Percentiles rank a stretch among this genome's conserved stretches.
These are phyloP conservation scores for Trilocha varians DNA, from an alignment of 2,888 invertebrate genomes.

Conservation along the genomic window DNA sequence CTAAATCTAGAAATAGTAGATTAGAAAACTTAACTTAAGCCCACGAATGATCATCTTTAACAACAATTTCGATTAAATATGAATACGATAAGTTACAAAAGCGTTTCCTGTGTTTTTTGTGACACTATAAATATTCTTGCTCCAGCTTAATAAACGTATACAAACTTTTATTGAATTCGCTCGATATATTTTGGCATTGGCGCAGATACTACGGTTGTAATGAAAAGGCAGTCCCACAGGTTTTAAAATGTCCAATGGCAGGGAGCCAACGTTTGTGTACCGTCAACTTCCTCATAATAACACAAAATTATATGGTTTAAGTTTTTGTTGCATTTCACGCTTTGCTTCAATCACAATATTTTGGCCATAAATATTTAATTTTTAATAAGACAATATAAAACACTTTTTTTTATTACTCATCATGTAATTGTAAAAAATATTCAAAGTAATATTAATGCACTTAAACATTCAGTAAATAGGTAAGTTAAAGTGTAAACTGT, in stretches of 20 bases:
- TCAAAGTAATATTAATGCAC: no score
- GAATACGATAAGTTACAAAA: background rate
- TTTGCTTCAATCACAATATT: background rate
- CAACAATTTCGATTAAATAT: background rate
- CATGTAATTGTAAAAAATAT: no score
- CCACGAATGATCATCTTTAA: no score
- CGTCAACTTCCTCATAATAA: slow-evolving; percentile 18
- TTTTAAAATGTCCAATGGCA: slow-evolving; percentile 56
- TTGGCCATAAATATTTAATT: background rate
- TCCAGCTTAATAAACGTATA: slow-evolving; percentile 23
- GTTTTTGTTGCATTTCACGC: slow-evolving; percentile 19
- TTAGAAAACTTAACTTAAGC: no score
- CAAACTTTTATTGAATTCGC: slow-evolving; percentile 26
- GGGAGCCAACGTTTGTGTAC: slow-evolving; percentile 42
- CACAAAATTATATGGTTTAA: slow-evolving; percentile 4
- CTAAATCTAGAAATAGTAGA: no score
- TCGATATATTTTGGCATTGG: slow-evolving; percentile 54
- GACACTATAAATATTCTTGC: slow-evolving; percentile 20
- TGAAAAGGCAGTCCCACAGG: slow-evolving; percentile 56
- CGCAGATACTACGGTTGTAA: slow-evolving; percentile 58
- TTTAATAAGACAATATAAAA: background rate
- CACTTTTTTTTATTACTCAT: no score
- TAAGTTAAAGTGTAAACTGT: no score
- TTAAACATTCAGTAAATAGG: no score
- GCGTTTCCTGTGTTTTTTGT: slow-evolving; percentile 9